These are phyloP conservation scores for Fratercula arctica DNA, from an alignment of 2,797 vertebrate genomes.

Conservation along the genomic window DNA sequence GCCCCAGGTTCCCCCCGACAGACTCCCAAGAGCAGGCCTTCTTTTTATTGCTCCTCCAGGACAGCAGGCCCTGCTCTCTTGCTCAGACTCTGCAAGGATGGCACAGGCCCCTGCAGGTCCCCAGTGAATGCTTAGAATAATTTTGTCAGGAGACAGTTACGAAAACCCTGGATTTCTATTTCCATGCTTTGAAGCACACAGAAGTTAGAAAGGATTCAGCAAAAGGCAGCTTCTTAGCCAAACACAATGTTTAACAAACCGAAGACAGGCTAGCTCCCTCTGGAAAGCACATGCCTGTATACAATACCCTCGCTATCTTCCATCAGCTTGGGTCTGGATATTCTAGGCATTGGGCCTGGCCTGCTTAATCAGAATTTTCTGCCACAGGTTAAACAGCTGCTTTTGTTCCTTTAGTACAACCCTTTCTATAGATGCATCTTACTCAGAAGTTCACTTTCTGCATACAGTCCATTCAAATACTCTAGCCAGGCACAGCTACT, in stretches of 20 bases:
- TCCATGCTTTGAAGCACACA: background rate
- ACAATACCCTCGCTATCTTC: background rate
- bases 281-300: background rate
- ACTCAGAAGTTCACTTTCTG: background rate
- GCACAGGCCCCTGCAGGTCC: rapidly evolving
- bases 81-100: background rate
- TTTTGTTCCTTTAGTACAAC: background rate
- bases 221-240: background rate
- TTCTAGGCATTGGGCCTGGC: background rate
- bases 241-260: background rate
- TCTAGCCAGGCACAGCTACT: background rate
- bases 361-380: background rate
- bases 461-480: background rate
- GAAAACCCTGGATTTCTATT: background rate
- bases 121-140: background rate
- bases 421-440: background rate
- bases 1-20: rapidly evolving
- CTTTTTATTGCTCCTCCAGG: background rate
- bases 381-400: background rate
- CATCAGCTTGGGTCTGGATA: background rate
- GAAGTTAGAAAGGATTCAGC: background rate
- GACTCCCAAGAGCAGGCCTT: background rate
- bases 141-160: background rate
- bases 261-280: background rate
- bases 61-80: rapidly evolving